These are phyloP conservation scores for Corythornis madagascariensis DNA, from an alignment of 2,113 vertebrate species.

Conservation along the genomic window DNA sequence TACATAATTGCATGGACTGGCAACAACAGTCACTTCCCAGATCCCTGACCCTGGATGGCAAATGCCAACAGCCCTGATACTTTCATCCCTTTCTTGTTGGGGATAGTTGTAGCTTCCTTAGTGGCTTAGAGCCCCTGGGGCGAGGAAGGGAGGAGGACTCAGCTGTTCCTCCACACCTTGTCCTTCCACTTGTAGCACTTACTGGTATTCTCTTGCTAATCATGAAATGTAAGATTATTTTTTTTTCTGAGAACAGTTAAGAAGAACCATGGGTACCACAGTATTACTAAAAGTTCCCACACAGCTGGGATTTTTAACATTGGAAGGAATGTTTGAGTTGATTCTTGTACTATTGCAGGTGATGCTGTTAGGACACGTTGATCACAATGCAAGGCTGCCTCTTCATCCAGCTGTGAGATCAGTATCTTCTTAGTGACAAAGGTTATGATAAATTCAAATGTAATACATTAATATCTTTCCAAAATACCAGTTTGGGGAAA, in stretches of 20 bases:
- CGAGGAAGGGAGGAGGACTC: not conserved
- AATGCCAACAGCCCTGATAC: not conserved
- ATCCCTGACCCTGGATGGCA: not conserved
- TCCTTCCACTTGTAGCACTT: not conserved
- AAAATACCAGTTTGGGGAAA: not conserved
- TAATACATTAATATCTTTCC: not conserved
- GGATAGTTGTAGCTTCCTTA: not conserved
- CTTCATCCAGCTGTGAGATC: not conserved
- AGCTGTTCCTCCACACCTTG: not conserved
- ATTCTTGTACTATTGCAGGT: not conserved
- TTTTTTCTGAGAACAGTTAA: not conserved
- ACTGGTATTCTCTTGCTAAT: not conserved
- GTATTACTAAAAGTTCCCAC: not conserved
- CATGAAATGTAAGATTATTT: not conserved
- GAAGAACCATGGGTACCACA: not conserved
- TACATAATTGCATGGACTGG: not conserved
- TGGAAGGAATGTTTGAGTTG: not conserved
- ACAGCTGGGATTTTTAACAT: not conserved
- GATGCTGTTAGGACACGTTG: not conserved
- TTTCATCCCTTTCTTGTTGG: not conserved
- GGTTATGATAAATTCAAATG: not conserved
- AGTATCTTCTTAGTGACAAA: not conserved
- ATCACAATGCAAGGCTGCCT: not conserved
- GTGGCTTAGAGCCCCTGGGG: not conserved
- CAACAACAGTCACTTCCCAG: slow-evolving; percentile 27